Evolutionary conservation across 1,140 invertebrate species (phyloP).

Genomic region (Aphidius gifuensis): DNA sequence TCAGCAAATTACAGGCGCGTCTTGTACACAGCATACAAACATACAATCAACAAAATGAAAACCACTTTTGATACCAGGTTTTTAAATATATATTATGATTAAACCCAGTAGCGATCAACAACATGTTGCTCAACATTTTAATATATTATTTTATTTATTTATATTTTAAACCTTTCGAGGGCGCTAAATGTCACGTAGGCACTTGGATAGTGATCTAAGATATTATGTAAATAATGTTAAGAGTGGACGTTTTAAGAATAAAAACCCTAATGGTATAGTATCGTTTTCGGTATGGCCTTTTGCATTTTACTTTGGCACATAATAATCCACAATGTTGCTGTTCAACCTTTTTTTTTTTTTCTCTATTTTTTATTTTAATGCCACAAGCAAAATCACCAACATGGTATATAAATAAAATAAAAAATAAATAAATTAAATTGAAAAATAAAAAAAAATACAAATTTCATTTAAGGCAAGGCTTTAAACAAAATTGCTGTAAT

Average conservation of each 20-base stretch:
- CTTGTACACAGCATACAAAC: not conserved
- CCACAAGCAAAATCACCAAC: slow-evolving; percentile 4
- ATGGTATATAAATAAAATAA: no score
- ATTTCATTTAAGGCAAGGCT: slow-evolving; percentile 44
- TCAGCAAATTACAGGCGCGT: slow-evolving; percentile 9
- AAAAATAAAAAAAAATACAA: slow-evolving; percentile 34
- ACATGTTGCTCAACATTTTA: not conserved
- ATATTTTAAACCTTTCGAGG: not conserved
- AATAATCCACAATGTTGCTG: not conserved
- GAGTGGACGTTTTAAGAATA: slow-evolving; percentile 17
- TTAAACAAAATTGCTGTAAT: slow-evolving; percentile 54
- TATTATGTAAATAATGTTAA: slow-evolving; percentile 48
- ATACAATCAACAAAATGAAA: slow-evolving; percentile 10
- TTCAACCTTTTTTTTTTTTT: not conserved
- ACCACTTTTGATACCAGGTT: no score
- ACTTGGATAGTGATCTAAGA: slow-evolving; percentile 41
- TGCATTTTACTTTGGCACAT: slow-evolving; percentile 5
- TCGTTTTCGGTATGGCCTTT: slow-evolving; percentile 5
- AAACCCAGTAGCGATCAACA: not conserved
- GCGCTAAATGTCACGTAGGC: slow-evolving; percentile 25
- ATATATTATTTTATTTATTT: not conserved
- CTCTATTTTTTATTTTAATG: not conserved
- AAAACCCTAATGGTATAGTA: not conserved
- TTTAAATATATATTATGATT: not conserved
- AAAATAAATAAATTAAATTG: no score